phyloP scores from a whole-genome alignment of 2,888 invertebrate species.

The Tethea ocularis region DNA sequence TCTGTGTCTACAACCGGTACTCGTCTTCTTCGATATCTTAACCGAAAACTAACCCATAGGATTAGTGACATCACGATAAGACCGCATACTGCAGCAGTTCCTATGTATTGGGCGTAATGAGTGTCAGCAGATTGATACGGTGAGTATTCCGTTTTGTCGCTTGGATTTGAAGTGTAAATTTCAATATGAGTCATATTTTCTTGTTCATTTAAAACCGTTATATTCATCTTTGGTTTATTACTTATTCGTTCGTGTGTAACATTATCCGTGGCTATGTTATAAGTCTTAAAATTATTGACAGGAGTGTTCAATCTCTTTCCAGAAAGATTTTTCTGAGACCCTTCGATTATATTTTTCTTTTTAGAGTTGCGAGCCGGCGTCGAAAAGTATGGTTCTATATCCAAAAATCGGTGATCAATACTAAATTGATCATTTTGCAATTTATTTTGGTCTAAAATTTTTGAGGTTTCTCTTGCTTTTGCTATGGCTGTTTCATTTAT shows the following conservation, averaged over 20 bases:
- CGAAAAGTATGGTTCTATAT: slow-evolving; percentile 49
- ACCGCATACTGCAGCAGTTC: slow-evolving; percentile 81
- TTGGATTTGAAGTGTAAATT: slow-evolving; percentile 50
- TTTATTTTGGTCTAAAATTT: slow-evolving; percentile 67
- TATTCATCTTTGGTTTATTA: slow-evolving; percentile 37
- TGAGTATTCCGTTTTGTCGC: slow-evolving; percentile 67
- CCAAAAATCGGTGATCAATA: slow-evolving; percentile 62
- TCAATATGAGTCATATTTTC: slow-evolving; percentile 47
- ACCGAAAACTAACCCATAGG: slow-evolving; percentile 77
- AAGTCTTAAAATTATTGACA: slow-evolving; percentile 45
- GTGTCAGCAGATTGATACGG: slow-evolving; percentile 63
- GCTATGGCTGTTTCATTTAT: slow-evolving; percentile 56
- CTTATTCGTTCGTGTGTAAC: slow-evolving; percentile 22
- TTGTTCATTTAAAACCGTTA: slow-evolving; percentile 39
- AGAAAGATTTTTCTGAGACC: slow-evolving; percentile 48
- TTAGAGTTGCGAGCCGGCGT: slow-evolving; percentile 42
- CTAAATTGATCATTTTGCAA: slow-evolving; percentile 61
- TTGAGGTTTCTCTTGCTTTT: slow-evolving; percentile 59
- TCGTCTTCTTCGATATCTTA: slow-evolving; percentile 68
- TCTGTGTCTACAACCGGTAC: slow-evolving; percentile 52
- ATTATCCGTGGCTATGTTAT: slow-evolving; percentile 29
- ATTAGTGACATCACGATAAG: slow-evolving; percentile 82
- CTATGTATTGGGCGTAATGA: slow-evolving; percentile 75
- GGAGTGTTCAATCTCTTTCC: slow-evolving; percentile 73
- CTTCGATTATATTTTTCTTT: slow-evolving; percentile 38